phyloP scores from a whole-genome alignment of 2,888 invertebrate genomes.

The Rhogogaster chlorosoma region DNA sequence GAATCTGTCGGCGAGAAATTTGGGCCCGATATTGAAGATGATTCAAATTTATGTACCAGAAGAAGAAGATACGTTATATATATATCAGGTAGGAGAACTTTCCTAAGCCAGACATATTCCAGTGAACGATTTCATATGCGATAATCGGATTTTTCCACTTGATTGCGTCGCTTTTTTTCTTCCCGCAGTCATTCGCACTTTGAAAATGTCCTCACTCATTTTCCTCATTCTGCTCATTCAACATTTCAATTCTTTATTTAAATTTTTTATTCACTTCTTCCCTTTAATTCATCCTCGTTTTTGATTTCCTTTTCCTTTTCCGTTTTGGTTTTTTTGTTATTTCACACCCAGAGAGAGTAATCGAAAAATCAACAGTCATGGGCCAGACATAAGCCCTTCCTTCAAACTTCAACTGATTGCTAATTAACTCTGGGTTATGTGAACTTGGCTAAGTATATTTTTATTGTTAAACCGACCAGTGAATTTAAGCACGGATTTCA shows the following conservation, averaged over 20 bases:
- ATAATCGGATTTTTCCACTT: slow-evolving; percentile 40
- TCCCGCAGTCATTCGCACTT: background rate
- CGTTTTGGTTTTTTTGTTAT: background rate
- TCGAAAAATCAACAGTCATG: background rate
- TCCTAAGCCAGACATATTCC: background rate
- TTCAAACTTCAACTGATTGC: background rate
- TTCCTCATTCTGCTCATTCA: background rate
- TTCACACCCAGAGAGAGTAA: background rate
- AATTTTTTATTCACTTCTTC: too few species aligned
- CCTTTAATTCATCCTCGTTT: background rate
- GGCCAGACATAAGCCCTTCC: background rate
- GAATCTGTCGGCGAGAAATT: background rate
- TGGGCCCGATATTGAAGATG: background rate
- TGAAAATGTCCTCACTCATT: background rate
- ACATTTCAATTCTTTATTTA: background rate
- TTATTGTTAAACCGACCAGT: background rate
- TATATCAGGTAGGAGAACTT: background rate
- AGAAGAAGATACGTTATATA: slow-evolving; percentile 4
- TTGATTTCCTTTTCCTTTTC: background rate
- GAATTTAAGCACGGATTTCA: background rate
- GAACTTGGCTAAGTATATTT: background rate
- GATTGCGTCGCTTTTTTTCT: background rate
- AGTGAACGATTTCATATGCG: slow-evolving; percentile 29
- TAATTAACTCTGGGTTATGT: background rate
- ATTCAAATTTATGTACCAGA: slow-evolving; percentile 40